A percentile compares a stretch with the other conserved stretches of the same genome.
These are phyloP conservation scores for Formica aserva DNA, from an alignment of 2,888 invertebrate genomes.

Conservation along the genomic window DNA sequence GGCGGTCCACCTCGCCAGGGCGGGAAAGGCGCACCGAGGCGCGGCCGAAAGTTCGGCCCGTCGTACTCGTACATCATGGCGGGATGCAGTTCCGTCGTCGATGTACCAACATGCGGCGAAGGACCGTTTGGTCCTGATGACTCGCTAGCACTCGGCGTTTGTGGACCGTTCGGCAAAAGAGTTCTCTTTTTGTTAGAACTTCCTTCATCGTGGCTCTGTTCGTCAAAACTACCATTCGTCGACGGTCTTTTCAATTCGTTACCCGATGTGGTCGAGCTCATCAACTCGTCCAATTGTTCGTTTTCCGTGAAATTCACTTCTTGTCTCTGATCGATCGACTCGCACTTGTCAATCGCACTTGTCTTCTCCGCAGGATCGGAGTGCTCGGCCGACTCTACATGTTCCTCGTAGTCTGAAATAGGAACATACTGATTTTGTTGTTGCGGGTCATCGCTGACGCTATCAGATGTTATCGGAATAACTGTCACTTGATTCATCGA, in stretches of 20 bases:
- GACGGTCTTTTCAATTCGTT: constrained; percentile 77
- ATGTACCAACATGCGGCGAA: constrained; percentile 45
- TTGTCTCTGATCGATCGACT: constrained; percentile 49
- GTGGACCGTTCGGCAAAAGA: constrained; percentile 77
- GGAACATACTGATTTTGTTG: constrained; percentile 61
- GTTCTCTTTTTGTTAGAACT: constrained; percentile 70
- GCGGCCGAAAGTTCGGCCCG: constrained; percentile 75
- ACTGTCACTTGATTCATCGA: constrained; percentile 54
- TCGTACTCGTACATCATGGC: constrained; percentile 78
- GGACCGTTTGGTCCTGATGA: constrained; percentile 67
- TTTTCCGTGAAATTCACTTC: constrained; percentile 70
- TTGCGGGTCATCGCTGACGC: constrained; percentile 46
- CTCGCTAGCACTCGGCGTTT: constrained; percentile 30
- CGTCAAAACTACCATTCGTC: constrained; percentile 75
- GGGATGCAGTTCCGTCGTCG: constrained; percentile 72
- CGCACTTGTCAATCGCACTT: constrained; percentile 51
- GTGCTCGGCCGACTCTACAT: constrained; percentile 61
- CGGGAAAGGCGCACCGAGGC: constrained; percentile 79
- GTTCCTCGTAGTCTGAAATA: constrained; percentile 69
- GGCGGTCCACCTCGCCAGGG: constrained; percentile 85
- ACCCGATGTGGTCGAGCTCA: constrained; percentile 59
- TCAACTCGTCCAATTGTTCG: constrained; percentile 79
- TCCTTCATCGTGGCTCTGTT: constrained; percentile 68
- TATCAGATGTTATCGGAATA: constrained; percentile 56
- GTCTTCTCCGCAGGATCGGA: constrained; percentile 56